Base-by-base conservation (phyloP, 2,888 invertebrate genomes). In the Trachelus tabidus region DNA sequence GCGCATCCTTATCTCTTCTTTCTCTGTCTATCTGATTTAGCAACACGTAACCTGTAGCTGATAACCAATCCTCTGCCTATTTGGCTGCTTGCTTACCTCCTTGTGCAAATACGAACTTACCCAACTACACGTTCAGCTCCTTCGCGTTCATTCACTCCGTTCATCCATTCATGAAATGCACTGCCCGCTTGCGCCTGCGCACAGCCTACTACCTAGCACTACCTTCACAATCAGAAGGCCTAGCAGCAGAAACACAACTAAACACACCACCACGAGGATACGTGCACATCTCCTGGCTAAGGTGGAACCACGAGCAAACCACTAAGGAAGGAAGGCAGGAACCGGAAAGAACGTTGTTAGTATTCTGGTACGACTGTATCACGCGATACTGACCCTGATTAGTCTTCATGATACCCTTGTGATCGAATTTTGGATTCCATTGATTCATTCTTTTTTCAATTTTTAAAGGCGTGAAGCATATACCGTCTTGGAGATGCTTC, bases 81-180 rank as follows among this genome's bases (percentile, higher is more conserved):
- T 56, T 56, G 23, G 23, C 56, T 56, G 56, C 9, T 23, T 56
- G 56, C 23, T 56, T 56, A 56, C 23, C 56, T 56, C 9, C 56
- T 56, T 23, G 56, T 56, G 56, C 23, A 56, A 56, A 56, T 56
- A 56, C 23, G 23, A 23, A 56, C 23, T 15, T 56, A 56, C 56
- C 23, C 56, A 56, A 56, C 56, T 56, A 56, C 23, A 56, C 23
- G 56, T 56, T 56, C 56, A 9, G 6, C 56, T 56, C 56, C 2
- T 56, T 37, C 68, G 68, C 78, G 31, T 78, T 78, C 75, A 40
- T 77, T 77, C 75, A 85, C 85, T 82, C 81, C 83, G 84, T 84
- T 85, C 83, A 84, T 83, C 86, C 88, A 88, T 88, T 88, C 88
- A 88, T 87, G 83, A 88, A 87, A 85, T 84, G 84, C 85, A 85